Evolutionary conservation across 2,888 invertebrate genomes (phyloP), one percentile per base, ranked within the genome.

Genomic region (Dryadula phaetusa): DNA sequence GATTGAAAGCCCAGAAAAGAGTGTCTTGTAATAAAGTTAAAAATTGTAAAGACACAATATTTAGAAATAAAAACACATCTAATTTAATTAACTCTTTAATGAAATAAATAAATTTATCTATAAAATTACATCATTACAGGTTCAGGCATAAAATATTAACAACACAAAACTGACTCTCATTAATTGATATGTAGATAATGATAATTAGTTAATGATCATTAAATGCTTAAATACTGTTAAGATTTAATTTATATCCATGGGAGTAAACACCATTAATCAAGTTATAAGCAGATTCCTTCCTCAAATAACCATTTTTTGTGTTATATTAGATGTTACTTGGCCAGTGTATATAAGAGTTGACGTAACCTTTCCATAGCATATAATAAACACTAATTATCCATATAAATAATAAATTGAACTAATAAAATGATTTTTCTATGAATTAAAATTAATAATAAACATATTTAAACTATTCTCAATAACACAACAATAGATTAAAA

Each of bases 71-170:
- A 56, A 32, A 58, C 12, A 56, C 20, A 34, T 42, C 18, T 22
- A 7, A 52, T 28, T 62, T 20, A 44, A 40, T 66, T 56, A 56
- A 40, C 47, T 54, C 47, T 69, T 70, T 70, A 70, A 64, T 66
- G 69, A 64, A 56, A 49, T 70, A 60, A 64, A 67, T 70, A 67
- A 56, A 64, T 64, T 64, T 61, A 42, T 47, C 1, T 66, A 53
- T 66, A 60, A 63, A 52, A 46, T 61, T 64, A 70, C 69, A 64
- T 54, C 28, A 53, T 40, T 20, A 64, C 46, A 40, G 12, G 8
- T 37, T 61, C 56, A 61, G 62, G 22, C 66, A 58, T 37, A 65
- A 58, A 34, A 61, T 32, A 40, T 28, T 60, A 12, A 34, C 14
- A 32, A 66, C 47, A 49, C n/a, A 67, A 54, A 58, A 16, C 44